These are phyloP conservation scores for Gouania willdenowi DNA, from an alignment of 2,797 vertebrate species.

Conservation along the genomic window DNA sequence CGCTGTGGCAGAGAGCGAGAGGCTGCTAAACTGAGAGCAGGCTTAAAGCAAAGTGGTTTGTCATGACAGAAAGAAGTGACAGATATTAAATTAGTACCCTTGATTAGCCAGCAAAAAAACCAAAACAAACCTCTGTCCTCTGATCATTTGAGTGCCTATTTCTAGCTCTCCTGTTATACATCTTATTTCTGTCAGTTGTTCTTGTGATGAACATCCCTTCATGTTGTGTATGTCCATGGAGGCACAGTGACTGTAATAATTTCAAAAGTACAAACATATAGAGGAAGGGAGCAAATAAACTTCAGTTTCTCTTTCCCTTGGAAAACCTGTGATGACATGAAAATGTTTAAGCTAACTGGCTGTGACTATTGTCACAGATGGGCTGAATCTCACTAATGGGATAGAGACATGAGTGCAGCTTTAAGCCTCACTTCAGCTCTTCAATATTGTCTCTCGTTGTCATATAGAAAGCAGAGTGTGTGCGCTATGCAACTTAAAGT, in stretches of 20 bases:
- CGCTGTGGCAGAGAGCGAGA: constrained; percentile 44
- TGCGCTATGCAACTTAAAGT: not conserved
- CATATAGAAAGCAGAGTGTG: constrained; percentile 9
- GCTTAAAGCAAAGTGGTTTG: constrained; percentile 75
- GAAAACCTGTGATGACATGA: constrained; percentile 59
- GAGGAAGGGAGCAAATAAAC: constrained; percentile 43
- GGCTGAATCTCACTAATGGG: constrained; percentile 66
- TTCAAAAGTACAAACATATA: constrained; percentile 8
- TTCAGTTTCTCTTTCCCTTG: constrained; percentile 23
- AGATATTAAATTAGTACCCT: constrained; percentile 76
- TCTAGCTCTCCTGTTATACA: too few relatives aligned
- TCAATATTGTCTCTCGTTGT: constrained; percentile 29
- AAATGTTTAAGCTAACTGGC: constrained; percentile 46
- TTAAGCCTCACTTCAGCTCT: constrained; percentile 39
- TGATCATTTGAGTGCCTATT: too few relatives aligned
- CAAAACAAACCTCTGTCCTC: too few relatives aligned
- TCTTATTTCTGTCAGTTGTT: not conserved
- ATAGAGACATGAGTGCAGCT: constrained; percentile 53
- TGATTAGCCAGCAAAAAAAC: constrained; percentile 58
- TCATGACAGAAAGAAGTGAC: constrained; percentile 77
- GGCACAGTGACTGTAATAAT: constrained; percentile 1
- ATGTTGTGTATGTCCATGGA: not conserved
- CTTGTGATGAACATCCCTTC: not conserved
- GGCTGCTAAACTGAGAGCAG: constrained; percentile 67
- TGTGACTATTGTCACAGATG: constrained; percentile 68